phyloP scores from a whole-genome alignment of 2,888 invertebrate species.

The Epinotia brunnichana region DNA sequence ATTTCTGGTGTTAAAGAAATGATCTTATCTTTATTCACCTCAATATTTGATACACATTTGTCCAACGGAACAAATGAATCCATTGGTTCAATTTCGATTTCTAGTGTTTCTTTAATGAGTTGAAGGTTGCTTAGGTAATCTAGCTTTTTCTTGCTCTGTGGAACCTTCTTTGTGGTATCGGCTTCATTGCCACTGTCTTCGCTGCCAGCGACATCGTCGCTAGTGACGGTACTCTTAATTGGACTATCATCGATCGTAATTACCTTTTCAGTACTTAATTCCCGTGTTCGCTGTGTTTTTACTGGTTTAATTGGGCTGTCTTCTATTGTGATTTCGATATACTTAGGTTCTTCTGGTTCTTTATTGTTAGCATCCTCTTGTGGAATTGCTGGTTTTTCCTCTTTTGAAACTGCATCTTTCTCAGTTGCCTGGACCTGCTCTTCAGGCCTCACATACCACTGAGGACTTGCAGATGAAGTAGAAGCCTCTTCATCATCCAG shows the following conservation, averaged over 20 bases:
- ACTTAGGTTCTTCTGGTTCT: conserved; percentile 62
- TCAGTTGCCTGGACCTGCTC: conserved; percentile 51
- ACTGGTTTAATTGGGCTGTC: conserved; percentile 73
- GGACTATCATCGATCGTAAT: conserved; percentile 78
- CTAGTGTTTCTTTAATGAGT: conserved; percentile 52
- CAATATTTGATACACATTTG: conserved; percentile 4
- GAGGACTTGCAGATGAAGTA: conserved; percentile 56
- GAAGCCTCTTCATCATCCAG: conserved; percentile 71
- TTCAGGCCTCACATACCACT: conserved; percentile 78
- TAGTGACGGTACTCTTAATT: conserved; percentile 54
- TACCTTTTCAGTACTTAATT: conserved; percentile 61
- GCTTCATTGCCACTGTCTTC: conserved; percentile 57
- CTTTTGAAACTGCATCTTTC: neutral
- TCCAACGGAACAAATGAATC: conserved; percentile 10
- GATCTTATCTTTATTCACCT: conserved; percentile 30
- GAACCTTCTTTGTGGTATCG: conserved; percentile 48
- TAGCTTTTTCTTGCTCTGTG: conserved; percentile 72
- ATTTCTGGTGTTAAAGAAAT: conserved; percentile 46
- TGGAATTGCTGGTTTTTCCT: conserved; percentile 17
- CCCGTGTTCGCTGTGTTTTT: conserved; percentile 54
- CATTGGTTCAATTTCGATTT: conserved; percentile 64
- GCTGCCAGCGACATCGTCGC: conserved; percentile 42
- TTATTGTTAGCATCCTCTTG: conserved; percentile 67
- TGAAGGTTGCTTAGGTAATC: conserved; percentile 60
- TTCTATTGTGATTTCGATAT: conserved; percentile 76